These are phyloP conservation scores for Rhynchonycteris naso DNA, from an alignment of 2,797 vertebrate species.

Conservation along the genomic window DNA sequence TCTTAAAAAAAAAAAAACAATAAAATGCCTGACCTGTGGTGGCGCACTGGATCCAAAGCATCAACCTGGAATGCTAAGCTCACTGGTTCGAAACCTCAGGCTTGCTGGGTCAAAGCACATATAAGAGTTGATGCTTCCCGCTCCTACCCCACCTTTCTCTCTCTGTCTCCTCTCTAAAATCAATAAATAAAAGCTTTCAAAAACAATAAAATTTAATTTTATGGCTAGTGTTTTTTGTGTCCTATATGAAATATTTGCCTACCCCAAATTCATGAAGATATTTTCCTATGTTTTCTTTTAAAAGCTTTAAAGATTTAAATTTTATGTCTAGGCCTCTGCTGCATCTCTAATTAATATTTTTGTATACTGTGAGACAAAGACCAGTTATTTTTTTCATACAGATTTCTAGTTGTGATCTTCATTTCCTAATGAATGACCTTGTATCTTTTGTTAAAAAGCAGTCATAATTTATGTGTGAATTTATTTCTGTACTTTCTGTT, in stretches of 20 bases:
- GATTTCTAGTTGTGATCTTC: not conserved
- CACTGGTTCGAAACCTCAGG: too few species aligned
- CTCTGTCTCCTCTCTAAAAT: too few species aligned
- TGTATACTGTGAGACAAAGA: not conserved
- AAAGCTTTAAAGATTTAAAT: constrained; percentile 14
- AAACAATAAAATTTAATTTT: not conserved
- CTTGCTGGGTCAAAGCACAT: too few species aligned
- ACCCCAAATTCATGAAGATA: constrained; percentile 6
- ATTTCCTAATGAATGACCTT: constrained; percentile 13
- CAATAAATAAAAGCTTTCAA: too few species aligned
- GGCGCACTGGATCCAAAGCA: too few species aligned
- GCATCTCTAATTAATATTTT: not conserved
- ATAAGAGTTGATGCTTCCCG: too few species aligned
- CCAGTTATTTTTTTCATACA: not conserved
- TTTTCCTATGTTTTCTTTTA: not conserved
- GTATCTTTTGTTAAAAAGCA: not conserved
- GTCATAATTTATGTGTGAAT: not conserved
- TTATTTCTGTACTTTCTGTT: not conserved
- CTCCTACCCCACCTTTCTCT: too few species aligned
- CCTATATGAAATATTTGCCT: not conserved
- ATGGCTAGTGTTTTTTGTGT: not conserved
- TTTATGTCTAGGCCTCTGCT: not conserved
- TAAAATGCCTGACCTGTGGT: too few species aligned
- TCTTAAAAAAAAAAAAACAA: too few species aligned
- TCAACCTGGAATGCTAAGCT: too few species aligned